phyloP scores from a whole-genome alignment of 2,888 invertebrate genomes.

The Tachina grossa region DNA sequence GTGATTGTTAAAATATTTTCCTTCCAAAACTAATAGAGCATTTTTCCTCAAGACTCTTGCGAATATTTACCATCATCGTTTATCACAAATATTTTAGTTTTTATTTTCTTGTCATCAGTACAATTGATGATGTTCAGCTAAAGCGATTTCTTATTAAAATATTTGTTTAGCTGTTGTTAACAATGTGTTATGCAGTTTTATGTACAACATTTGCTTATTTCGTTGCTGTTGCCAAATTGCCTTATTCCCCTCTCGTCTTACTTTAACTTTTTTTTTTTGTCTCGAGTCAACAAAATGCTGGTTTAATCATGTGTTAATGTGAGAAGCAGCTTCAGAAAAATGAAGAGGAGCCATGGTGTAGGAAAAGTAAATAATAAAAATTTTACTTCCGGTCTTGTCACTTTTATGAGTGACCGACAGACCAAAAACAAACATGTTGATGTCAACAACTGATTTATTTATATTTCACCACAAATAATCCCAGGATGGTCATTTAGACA shows the following conservation, averaged over 20 bases:
- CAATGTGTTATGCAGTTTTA: slow-evolving; percentile 31
- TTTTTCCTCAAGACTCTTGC: slow-evolving; percentile 19
- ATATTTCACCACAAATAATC: slow-evolving; percentile 29
- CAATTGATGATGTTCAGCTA: slow-evolving; percentile 4
- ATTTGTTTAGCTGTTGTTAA: slow-evolving; percentile 45
- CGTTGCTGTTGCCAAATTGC: slow-evolving; percentile 2
- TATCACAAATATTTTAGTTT: slow-evolving; percentile 26
- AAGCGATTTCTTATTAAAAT: slow-evolving; percentile 25
- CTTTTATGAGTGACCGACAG: slow-evolving; percentile 6
- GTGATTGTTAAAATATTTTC: slow-evolving; percentile 1
- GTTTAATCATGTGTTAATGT: slow-evolving; percentile 70
- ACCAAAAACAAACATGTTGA: slow-evolving; percentile 5
- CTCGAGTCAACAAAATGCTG: slow-evolving; percentile 53
- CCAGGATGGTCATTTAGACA: slow-evolving; percentile 20
- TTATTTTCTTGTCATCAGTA: slow-evolving; percentile 13
- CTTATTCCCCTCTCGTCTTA: not conserved
- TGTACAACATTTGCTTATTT: slow-evolving; percentile 29
- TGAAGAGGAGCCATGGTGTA: slow-evolving; percentile 43
- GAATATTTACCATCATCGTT: slow-evolving; percentile 29
- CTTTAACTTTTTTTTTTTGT: not conserved
- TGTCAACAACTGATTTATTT: slow-evolving; percentile 35
- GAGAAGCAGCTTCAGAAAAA: slow-evolving; percentile 67
- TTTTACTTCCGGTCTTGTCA: slow-evolving; percentile 47
- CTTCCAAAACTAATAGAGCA: slow-evolving; percentile 23
- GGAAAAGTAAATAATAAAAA: slow-evolving; percentile 46